Percentiles rank a stretch among this genome's conserved stretches.
phyloP scores from a whole-genome alignment of 2,113 vertebrate species.

The Corythoichthys intestinalis region DNA sequence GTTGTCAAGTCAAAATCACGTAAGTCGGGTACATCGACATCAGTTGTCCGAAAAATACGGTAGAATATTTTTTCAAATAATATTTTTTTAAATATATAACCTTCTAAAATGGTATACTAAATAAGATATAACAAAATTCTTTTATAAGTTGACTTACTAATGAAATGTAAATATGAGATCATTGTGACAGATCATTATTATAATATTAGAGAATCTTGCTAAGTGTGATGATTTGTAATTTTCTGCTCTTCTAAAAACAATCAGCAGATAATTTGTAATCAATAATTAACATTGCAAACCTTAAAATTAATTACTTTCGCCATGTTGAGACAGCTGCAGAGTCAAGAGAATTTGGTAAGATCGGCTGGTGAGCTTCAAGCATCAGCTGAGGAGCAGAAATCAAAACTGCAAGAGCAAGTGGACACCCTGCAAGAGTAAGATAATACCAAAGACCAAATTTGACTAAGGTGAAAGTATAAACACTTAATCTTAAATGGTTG shows the following conservation, averaged over 20 bases:
- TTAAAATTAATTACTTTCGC: no score
- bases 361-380: constrained; percentile 59
- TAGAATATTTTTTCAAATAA: no score
- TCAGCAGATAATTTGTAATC: not conserved
- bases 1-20: no score
- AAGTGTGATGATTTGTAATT: not conserved
- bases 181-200: not conserved
- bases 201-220: not conserved
- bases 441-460: not conserved
- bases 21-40: no score
- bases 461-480: not conserved
- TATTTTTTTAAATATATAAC: no score
- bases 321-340: constrained; percentile 54
- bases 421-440: constrained; percentile 76
- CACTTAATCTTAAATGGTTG: not conserved
- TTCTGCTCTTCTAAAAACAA: not conserved
- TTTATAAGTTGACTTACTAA: no score
- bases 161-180: not conserved
- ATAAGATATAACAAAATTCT: no score
- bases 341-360: constrained; percentile 49
- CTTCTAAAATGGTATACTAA: no score
- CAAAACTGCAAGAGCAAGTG: constrained; percentile 71
- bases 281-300: not conserved
- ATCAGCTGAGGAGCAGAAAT: constrained; percentile 73
- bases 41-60: no score